A percentile compares a stretch with the other conserved stretches of the same genome.
phyloP scores from a whole-genome alignment of 1,140 invertebrate genomes.

The Hypothenemus hampei region DNA sequence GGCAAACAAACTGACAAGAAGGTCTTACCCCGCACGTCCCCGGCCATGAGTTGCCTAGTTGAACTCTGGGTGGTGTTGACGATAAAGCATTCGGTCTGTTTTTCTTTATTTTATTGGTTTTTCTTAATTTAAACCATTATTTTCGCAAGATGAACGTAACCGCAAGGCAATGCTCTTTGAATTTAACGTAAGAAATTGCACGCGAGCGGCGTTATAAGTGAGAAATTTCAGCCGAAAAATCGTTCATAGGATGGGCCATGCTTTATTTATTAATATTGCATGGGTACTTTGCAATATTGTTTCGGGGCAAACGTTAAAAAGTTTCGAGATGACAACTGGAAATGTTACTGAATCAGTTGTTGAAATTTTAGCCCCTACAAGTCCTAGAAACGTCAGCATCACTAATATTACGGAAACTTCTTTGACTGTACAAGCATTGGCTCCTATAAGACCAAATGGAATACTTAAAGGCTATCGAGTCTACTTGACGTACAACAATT shows the following conservation, averaged over 20 bases:
- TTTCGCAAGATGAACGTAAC: no score
- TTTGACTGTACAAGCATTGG: constrained; percentile 73
- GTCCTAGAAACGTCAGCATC: constrained; percentile 74
- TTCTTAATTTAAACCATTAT: no score
- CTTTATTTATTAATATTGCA: constrained; percentile 36
- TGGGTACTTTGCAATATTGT: constrained; percentile 32
- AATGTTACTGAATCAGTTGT: constrained; percentile 20
- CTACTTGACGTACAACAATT: constrained; percentile 65
- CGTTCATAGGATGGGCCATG: constrained; percentile 40
- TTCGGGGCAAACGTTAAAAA: constrained; percentile 21
- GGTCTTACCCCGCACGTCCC: no score
- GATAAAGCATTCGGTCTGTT: no score
- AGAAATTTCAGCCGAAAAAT: neutral
- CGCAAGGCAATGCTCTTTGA: no score
- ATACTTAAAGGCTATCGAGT: constrained; percentile 65
- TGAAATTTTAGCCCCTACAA: constrained; percentile 61
- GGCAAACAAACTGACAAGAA: no score
- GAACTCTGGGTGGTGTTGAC: no score
- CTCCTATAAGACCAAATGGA: constrained; percentile 68
- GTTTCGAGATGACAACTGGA: constrained; percentile 14
- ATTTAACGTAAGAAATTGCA: no score
- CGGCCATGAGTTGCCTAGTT: no score
- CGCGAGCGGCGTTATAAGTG: no score
- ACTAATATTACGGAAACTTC: constrained; percentile 68
- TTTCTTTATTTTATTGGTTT: no score